Evolutionary conservation across 1,140 invertebrate species (phyloP).

Genomic region (Dinoponera quadriceps): DNA sequence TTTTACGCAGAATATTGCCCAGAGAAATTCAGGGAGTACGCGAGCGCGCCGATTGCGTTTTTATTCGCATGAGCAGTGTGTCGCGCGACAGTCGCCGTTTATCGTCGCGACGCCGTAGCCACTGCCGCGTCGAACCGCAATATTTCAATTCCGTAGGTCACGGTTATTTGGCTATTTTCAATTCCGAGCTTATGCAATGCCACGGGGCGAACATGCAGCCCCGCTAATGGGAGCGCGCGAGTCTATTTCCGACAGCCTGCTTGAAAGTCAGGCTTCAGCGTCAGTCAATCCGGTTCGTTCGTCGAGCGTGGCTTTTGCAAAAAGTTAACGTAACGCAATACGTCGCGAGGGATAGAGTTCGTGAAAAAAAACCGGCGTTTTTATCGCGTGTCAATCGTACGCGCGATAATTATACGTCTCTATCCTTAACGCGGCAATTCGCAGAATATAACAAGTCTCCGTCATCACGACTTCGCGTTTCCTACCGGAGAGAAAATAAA

Average conservation of each 20-base stretch:
- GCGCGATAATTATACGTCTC: not conserved
- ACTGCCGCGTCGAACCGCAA: slow-evolving; percentile 9
- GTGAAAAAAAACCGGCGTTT: slow-evolving; percentile 18
- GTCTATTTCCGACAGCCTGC: slow-evolving; percentile 79
- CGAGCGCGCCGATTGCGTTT: not conserved
- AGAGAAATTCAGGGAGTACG: no score
- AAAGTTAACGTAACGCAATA: slow-evolving; percentile 21
- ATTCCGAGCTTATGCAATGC: slow-evolving; percentile 78
- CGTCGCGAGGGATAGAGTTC: not conserved
- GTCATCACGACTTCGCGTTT: not conserved
- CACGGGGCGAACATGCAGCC: slow-evolving; percentile 74
- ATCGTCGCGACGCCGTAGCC: not conserved
- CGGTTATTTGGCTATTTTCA: slow-evolving; percentile 80
- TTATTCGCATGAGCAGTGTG: not conserved
- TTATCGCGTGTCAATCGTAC: not conserved
- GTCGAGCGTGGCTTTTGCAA: slow-evolving; percentile 46
- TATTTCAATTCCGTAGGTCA: slow-evolving; percentile 75
- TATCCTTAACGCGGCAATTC: not conserved
- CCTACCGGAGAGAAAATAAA: not conserved
- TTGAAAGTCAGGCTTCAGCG: slow-evolving; percentile 60
- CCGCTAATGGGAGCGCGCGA: slow-evolving; percentile 75
- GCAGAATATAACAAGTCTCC: not conserved
- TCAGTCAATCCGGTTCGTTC: slow-evolving; percentile 44
- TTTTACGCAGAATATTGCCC: no score
- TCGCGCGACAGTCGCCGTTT: not conserved